These are phyloP conservation scores for Rhea americana DNA, from an alignment of 2,113 vertebrate genomes.

Conservation along the genomic window DNA sequence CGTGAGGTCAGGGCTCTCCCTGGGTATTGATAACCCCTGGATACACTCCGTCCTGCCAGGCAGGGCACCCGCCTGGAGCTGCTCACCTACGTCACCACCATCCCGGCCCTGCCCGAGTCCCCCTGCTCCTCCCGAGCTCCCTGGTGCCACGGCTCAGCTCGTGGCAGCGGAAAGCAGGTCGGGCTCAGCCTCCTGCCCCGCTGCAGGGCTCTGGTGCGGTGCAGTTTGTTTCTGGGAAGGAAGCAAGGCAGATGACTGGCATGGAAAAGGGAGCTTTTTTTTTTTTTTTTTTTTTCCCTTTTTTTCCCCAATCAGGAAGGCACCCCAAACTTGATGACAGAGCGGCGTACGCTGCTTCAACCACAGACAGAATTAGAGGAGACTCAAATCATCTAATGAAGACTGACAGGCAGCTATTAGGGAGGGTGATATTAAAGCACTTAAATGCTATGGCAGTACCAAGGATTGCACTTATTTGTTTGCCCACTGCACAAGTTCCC, in stretches of 20 bases:
- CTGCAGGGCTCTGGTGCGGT: background rate
- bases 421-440: background rate
- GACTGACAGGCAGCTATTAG: background rate
- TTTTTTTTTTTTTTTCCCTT: background rate
- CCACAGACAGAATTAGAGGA: background rate
- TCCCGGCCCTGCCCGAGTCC: too few species aligned
- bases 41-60: fast-evolving
- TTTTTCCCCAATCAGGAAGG: background rate
- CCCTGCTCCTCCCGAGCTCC: too few species aligned
- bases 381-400: background rate
- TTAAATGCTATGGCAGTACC: background rate
- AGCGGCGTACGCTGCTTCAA: background rate
- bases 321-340: background rate
- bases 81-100: too few species aligned
- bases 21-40: background rate
- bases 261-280: background rate
- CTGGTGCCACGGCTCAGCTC: too few species aligned
- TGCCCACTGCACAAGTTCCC: background rate
- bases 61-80: background rate
- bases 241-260: background rate
- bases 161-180: too few species aligned
- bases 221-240: background rate
- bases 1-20: background rate
- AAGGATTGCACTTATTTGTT: background rate
- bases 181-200: too few species aligned